Percentiles rank a stretch among this genome's conserved stretches.
phyloP scores from a whole-genome alignment of 2,113 vertebrate genomes.

The Leptocoma aspasia region DNA sequence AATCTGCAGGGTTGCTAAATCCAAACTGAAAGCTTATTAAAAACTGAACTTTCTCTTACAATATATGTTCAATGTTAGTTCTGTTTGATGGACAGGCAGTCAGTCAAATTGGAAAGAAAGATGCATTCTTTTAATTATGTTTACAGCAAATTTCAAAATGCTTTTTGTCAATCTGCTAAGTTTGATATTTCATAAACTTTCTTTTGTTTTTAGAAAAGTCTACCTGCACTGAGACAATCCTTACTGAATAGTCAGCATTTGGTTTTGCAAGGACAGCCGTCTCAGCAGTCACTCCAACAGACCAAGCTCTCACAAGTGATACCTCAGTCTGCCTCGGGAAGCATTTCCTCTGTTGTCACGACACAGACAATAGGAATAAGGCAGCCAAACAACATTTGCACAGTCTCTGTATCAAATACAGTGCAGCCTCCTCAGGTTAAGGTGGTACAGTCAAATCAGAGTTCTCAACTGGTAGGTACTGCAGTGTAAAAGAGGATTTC shows the following conservation, averaged over 20 bases:
- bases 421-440: conserved; percentile 65
- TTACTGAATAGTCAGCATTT: conserved; percentile 81
- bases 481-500: background rate
- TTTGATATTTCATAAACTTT: background rate
- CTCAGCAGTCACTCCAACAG: conserved; percentile 73
- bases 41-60: background rate
- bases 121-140: background rate
- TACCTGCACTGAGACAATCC: conserved; percentile 85
- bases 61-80: background rate
- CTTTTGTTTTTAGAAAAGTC: conserved; percentile 81
- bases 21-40: background rate
- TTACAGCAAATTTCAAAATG: background rate
- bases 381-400: conserved; percentile 79
- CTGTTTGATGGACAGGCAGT: background rate
- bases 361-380: conserved; percentile 77
- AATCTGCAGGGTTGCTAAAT: background rate
- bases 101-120: background rate
- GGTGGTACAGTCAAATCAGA: conserved; percentile 72
- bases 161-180: background rate
- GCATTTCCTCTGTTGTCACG: conserved; percentile 64
- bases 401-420: conserved; percentile 67
- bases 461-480: conserved; percentile 79
- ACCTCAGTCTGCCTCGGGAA: conserved; percentile 64
- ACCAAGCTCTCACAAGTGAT: conserved; percentile 69
- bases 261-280: conserved; percentile 65